Evolutionary conservation across 2,113 vertebrate genomes (phyloP).

Genomic region (Cairina moschata): DNA sequence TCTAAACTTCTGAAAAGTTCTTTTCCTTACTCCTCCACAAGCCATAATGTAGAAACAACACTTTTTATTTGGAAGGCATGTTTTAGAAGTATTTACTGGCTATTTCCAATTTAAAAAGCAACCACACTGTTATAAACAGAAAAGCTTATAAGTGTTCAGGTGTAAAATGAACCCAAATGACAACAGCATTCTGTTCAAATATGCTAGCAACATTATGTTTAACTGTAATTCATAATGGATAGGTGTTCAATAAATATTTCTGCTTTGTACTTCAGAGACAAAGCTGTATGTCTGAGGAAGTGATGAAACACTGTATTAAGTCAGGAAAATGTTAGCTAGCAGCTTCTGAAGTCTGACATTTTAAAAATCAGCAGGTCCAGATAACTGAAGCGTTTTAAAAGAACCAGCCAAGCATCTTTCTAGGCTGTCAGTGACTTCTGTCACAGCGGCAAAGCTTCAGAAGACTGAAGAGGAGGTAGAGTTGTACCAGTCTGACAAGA

Average conservation of each 20-base stretch:
- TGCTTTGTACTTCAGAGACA: background rate
- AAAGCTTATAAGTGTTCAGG: background rate
- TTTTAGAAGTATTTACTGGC: background rate
- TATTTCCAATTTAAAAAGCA: background rate
- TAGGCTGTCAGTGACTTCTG: constrained; percentile 3
- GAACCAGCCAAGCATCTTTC: background rate
- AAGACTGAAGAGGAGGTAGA: background rate
- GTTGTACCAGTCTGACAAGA: background rate
- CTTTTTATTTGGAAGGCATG: background rate
- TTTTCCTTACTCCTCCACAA: background rate
- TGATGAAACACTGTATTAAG: background rate
- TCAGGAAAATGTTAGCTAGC: background rate
- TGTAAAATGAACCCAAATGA: background rate
- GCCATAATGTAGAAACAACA: background rate
- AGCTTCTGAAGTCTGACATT: constrained; percentile 13
- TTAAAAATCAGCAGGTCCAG: constrained; percentile 15
- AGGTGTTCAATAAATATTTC: background rate
- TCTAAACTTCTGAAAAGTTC: background rate
- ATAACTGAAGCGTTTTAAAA: constrained; percentile 15
- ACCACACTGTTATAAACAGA: background rate
- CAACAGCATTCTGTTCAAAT: background rate
- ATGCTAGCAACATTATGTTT: background rate
- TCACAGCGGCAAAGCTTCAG: background rate
- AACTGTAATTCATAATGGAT: background rate
- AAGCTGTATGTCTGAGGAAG: background rate